Conservation (phyloP, 2,113 vertebrate genomes). For the Nannospalax galili region DNA sequence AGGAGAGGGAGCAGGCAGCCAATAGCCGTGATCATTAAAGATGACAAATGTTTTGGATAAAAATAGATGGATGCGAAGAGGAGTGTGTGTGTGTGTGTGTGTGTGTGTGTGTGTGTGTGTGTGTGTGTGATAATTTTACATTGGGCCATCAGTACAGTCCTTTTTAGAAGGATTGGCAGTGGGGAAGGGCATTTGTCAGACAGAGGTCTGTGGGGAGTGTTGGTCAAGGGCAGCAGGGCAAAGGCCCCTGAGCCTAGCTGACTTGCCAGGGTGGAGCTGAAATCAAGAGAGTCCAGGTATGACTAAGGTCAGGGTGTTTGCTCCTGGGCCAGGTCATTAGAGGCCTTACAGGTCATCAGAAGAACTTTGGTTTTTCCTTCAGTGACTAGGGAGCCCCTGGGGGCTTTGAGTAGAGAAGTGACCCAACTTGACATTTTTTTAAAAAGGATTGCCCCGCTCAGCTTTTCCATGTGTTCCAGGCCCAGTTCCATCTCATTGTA, state of each 20-base stretch:
- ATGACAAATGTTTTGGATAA: neutral
- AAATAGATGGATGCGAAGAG: neutral
- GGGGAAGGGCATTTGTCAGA: neutral
- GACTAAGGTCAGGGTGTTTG: neutral
- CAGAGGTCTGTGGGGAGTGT: rapidly evolving
- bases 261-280: neutral
- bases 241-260: neutral
- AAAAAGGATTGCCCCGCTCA: neutral
- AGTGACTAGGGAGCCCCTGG: neutral
- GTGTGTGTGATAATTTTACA: neutral
- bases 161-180: neutral
- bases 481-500: neutral
- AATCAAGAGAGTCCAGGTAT: neutral
- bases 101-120: too few relatives aligned
- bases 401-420: neutral
- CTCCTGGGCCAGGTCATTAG: neutral
- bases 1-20: neutral
- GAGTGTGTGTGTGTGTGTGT: too few relatives aligned
- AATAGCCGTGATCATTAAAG: neutral
- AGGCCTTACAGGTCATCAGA: neutral
- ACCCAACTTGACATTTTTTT: neutral
- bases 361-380: neutral
- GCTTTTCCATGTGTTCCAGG: neutral
- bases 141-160: neutral
- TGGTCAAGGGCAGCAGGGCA: neutral